Percentiles rank a stretch among this genome's conserved stretches.
Evolutionary conservation across 2,797 vertebrate genomes (phyloP).

Genomic region (Corythornis leucogaster): DNA sequence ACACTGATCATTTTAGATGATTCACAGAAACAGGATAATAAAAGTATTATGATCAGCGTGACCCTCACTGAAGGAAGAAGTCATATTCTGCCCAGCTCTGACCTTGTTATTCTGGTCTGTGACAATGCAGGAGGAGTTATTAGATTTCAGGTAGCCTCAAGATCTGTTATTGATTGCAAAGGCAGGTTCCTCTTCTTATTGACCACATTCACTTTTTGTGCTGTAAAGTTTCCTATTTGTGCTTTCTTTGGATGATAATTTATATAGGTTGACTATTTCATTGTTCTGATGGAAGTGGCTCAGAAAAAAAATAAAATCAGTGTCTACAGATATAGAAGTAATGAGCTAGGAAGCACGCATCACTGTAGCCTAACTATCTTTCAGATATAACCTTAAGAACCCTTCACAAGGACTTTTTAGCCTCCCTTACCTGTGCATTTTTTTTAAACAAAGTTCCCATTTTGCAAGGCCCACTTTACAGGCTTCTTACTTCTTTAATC

Average conservation of each 20-base stretch:
- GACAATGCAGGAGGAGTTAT: conserved; percentile 43
- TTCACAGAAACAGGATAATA: conserved; percentile 38
- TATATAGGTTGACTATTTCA: neutral
- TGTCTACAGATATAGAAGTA: neutral
- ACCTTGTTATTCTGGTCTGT: conserved; percentile 29
- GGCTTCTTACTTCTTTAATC: neutral
- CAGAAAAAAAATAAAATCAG: neutral
- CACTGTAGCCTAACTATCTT: conserved; percentile 9
- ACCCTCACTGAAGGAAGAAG: conserved; percentile 3
- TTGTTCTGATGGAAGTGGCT: neutral
- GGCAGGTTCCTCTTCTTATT: conserved; percentile 17
- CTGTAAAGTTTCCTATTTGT: neutral
- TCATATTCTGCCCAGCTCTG: neutral
- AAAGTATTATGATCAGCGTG: conserved; percentile 12
- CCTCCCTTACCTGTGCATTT: neutral
- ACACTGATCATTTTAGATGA: conserved; percentile 41
- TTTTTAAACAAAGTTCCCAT: neutral
- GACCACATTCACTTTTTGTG: conserved; percentile 2
- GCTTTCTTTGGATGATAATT: conserved; percentile 16
- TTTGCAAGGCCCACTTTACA: neutral
- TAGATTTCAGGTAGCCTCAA: conserved; percentile 51
- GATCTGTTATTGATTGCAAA: conserved; percentile 52
- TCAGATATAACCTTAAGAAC: conserved; percentile 11
- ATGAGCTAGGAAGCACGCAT: neutral
- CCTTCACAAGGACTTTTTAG: neutral